These are phyloP conservation scores for Macaca fascicularis DNA, from an alignment of 2,113 vertebrate genomes.

Conservation along the genomic window T2T-MFA8v1.1 NC_088390.1:15708001-15708500, in stretches of 20 bases:
- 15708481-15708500: not conserved
- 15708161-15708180: not conserved
- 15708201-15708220: not conserved
- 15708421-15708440: not conserved
- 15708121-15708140: not conserved
- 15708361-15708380: not conserved
- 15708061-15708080: not conserved
- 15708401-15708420: not conserved
- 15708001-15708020: not conserved
- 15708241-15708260: not conserved
- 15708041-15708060: not conserved
- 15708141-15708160: too few species aligned
- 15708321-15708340: too few species aligned
- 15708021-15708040: not conserved
- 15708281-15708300: too few species aligned
- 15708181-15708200: not conserved
- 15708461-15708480: not conserved
- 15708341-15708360: too few species aligned
- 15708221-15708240: not conserved
- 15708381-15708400: not conserved
- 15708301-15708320: too few species aligned
- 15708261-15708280: not conserved
- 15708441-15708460: not conserved
- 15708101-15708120: not conserved
- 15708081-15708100: not conserved